Conservation (phyloP, 2,797 vertebrate species). For the Sarcoramphus papa region DNA sequence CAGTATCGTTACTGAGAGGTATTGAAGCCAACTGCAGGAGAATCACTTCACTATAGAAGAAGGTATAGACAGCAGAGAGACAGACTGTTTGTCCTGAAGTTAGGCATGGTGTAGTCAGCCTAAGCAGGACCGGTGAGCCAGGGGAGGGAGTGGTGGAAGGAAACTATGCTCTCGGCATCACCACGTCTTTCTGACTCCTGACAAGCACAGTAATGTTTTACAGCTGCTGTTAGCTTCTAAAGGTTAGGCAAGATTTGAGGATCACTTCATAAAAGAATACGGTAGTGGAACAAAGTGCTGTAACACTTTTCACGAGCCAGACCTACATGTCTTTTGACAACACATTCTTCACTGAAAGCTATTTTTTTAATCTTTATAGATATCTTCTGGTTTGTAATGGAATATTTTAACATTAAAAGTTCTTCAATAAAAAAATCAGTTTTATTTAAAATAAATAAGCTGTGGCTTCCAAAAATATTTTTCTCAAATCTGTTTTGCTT, state of each 20-base stretch:
- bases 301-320: background rate
- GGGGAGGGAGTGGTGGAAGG: background rate
- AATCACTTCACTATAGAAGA: background rate
- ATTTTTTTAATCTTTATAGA: background rate
- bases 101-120: background rate
- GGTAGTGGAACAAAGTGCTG: background rate
- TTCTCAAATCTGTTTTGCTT: background rate
- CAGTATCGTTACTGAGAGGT: background rate
- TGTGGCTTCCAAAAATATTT: background rate
- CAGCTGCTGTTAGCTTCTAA: background rate
- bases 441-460: background rate
- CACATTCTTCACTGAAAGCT: background rate
- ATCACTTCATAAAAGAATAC: background rate
- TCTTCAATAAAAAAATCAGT: background rate
- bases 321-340: background rate
- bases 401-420: background rate
- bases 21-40: background rate
- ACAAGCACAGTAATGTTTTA: background rate
- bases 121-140: background rate
- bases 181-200: background rate
- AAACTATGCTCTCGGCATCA: background rate
- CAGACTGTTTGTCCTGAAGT: background rate
- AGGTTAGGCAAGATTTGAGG: background rate
- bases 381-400: background rate
- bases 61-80: background rate